Evolutionary conservation across 2,888 invertebrate genomes (phyloP), one percentile per base, ranked within the genome.

Genomic region (Pandemis corylana): DNA sequence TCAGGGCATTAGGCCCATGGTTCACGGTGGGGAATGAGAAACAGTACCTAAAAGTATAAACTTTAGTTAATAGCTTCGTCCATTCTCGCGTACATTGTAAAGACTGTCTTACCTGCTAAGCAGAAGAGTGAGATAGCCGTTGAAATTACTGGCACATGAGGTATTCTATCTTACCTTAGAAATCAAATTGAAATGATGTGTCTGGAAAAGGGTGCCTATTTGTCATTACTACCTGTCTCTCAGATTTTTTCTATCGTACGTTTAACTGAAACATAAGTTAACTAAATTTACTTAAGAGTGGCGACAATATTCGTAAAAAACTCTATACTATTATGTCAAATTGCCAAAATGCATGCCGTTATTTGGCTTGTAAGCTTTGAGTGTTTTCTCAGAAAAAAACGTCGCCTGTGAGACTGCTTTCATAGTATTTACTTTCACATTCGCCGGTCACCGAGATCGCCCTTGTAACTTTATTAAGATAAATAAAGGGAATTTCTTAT

Each of bases 391-490:
- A 9, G 59, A 59, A 61, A n/a, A 12, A 15, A 15, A 36, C 41
- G 12, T 41, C 2, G 41, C 6, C 20, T 36, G 20, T 69, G 65
- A 36, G 5, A 74, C 73, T 74, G 73, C 41, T 69, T 74, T 69
- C 13, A 62, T 1, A 56, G 7, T 62, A 62, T 20, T 53, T 10
- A 62, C 70, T 70, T 10, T 70, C 80, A 81, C 80, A 81, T 79
- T 79, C 81, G 83, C 83, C 84, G 86, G 87, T 85, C 83, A 83
- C 82, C 77, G 81, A 80, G 79, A 83, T 82, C 63, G 59, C 82
- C 80, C 83, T 67, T 79, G 84, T 83, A 81, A 80, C 84, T 88
- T 87, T 89, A 87, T 89, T 89, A 85, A 86, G 87, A 88, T 85
- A 85, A 87, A 89, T 86, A 85, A 77, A 81, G 80, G 81, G 78